A percentile compares a stretch with the other conserved stretches of the same genome.
Conservation (phyloP, 2,888 invertebrate species). For the Nebria brevicollis region DNA sequence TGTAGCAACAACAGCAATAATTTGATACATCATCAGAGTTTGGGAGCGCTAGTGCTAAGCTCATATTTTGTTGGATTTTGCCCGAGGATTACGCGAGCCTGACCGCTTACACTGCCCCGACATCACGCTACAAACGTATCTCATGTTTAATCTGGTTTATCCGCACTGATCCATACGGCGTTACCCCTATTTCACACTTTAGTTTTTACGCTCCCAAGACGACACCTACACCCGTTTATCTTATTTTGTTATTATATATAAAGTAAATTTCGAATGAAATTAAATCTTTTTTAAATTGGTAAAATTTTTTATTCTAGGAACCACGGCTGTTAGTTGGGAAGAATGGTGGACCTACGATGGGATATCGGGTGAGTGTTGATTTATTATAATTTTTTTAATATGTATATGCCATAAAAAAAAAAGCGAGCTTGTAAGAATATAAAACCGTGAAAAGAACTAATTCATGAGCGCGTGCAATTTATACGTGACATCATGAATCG, state of each 20-base stretch:
- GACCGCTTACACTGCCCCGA: slow-evolving; percentile 54
- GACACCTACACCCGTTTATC: neutral
- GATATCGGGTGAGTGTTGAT: slow-evolving; percentile 80
- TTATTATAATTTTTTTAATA: neutral
- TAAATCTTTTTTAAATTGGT: slow-evolving; percentile 6
- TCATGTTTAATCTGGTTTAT: slow-evolving; percentile 64
- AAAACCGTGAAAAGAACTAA: slow-evolving; percentile 25
- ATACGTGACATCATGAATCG: slow-evolving; percentile 25
- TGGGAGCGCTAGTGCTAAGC: slow-evolving; percentile 53
- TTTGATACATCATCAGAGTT: slow-evolving; percentile 50
- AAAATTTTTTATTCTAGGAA: slow-evolving; percentile 30
- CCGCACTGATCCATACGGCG: slow-evolving; percentile 49
- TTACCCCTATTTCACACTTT: slow-evolving; percentile 35
- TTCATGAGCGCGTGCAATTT: slow-evolving; percentile 28
- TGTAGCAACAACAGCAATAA: slow-evolving; percentile 10
- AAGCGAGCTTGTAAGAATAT: neutral
- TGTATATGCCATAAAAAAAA: slow-evolving; percentile 17
- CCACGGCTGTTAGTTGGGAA: slow-evolving; percentile 84
- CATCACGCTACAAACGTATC: slow-evolving; percentile 58
- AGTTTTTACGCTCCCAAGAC: slow-evolving; percentile 6
- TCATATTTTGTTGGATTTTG: slow-evolving; percentile 60
- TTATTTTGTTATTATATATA: too few relatives aligned
- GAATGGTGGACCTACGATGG: slow-evolving; percentile 98
- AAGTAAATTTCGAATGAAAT: neutral
- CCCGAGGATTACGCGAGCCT: slow-evolving; percentile 56